Evolutionary conservation across 2,888 invertebrate species (phyloP), one percentile per base, ranked within the genome.

Genomic region (Lissocephala sabroskyi): DNA sequence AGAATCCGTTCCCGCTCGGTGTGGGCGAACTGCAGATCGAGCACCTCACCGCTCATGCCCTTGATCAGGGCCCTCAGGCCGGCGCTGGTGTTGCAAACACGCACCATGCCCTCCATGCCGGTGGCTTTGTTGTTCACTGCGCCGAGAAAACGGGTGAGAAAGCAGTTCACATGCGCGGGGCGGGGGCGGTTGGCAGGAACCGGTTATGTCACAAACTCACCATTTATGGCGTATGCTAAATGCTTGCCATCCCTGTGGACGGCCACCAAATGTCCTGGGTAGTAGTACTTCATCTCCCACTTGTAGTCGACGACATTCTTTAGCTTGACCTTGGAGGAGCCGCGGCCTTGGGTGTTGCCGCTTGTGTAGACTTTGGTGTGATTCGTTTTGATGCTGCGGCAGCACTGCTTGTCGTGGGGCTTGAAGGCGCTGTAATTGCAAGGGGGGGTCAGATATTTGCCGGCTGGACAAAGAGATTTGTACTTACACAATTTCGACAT

Each of bases 221-320:
- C 93, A 90, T 93, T 95, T 56, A 97, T 91, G 52, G 92, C 93
- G 85, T 97, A 97, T 0, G 97, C 97, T 62, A 96, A 86, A 83
- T 92, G 93, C 77, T 92, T 91, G 46, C 94, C 93, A 77, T 90
- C 90, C 74, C 92, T 89, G 83, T 97, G 96, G 33, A 95, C 91
- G 7, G 96, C 95, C 32, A 97, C 89, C 51, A 97, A 86, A 79
- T 95, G 94, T 0, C 97, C 97, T 0, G 90, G 87, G 75, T 96
- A 95, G 80, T 96, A 95, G 79, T 93, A 92, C 70, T 92, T 91
- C 37, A 92, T 89, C 81, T 97, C 97, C 97, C 97, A 97, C 62
- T 92, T 93, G 83, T 94, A 97, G 79, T 96, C 96, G 16, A 96
- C 96, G 40, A 96, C 89, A 82, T 93, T 95, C 76, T 92, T 93